These are phyloP conservation scores for Marcusenius ussheri DNA, from an alignment of 2,113 vertebrate species.

Conservation along the genomic window DNA sequence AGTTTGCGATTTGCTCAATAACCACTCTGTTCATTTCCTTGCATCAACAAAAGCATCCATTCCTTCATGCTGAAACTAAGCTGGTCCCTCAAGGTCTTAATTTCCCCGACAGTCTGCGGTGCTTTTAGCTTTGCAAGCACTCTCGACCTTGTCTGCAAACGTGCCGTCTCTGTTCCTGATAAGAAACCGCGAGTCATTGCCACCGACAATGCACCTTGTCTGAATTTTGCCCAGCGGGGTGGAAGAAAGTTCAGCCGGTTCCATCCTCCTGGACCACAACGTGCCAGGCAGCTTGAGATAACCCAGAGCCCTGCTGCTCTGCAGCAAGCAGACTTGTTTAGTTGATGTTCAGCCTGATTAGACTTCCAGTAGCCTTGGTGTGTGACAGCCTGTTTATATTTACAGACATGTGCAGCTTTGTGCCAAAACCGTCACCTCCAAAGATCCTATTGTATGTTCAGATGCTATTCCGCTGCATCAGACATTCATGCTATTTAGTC, in stretches of 20 bases:
- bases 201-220: not conserved
- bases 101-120: not conserved
- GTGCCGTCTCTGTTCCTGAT: not conserved
- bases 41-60: not conserved
- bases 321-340: not conserved
- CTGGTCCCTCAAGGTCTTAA: not conserved
- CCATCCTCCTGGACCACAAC: not conserved
- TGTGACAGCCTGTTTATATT: not conserved
- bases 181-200: not conserved
- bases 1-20: not conserved
- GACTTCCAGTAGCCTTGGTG: not conserved
- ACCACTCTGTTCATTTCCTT: not conserved
- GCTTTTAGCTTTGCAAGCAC: not conserved
- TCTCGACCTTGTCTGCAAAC: not conserved
- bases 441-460: not conserved
- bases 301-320: not conserved
- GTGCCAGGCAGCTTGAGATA: not conserved
- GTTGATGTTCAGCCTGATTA: not conserved
- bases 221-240: not conserved
- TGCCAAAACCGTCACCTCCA: not conserved
- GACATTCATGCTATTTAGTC: not conserved
- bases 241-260: not conserved
- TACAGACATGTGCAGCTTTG: not conserved
- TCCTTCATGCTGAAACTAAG: not conserved
- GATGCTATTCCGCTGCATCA: not conserved